Evolutionary conservation across 2,888 invertebrate genomes (phyloP).

Genomic region (Drosophila kambysellisi): DNA sequence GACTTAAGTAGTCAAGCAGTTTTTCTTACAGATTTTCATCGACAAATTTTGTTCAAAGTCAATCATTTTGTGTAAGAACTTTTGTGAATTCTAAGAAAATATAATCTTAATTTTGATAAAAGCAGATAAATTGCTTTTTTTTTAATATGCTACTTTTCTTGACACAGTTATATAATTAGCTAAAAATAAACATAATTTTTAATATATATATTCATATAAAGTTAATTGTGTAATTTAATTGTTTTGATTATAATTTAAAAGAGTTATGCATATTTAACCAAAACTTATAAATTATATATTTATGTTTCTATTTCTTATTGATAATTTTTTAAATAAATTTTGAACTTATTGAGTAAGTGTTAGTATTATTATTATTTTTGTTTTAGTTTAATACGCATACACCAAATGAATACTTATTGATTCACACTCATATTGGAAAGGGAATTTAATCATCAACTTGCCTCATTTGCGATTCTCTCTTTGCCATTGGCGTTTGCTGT

Average conservation of each 20-base stretch:
- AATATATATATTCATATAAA: no score
- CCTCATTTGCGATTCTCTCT: slow-evolving; percentile 52
- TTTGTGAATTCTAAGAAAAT: no score
- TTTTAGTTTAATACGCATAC: not conserved
- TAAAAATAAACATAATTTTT: not conserved
- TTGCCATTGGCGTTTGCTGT: slow-evolving; percentile 54
- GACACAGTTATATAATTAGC: not conserved
- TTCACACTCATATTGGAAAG: slow-evolving; percentile 21
- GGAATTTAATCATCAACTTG: slow-evolving; percentile 41
- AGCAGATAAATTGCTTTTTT: not conserved
- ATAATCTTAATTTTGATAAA: no score
- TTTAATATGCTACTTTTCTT: not conserved
- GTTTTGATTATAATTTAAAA: not conserved
- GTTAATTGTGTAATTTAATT: not conserved
- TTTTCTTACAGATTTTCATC: not conserved
- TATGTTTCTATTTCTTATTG: not conserved
- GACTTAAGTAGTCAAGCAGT: not conserved
- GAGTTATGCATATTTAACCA: not conserved
- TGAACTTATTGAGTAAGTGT: not conserved
- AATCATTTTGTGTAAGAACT: not conserved
- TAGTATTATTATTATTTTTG: not conserved
- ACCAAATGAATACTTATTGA: not conserved
- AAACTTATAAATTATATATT: not conserved
- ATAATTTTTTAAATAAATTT: not conserved
- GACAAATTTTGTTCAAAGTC: not conserved